A percentile compares a stretch with the other conserved stretches of the same genome.
phyloP scores from a whole-genome alignment of 2,113 vertebrate species.

The Myotis lucifugus region DNA sequence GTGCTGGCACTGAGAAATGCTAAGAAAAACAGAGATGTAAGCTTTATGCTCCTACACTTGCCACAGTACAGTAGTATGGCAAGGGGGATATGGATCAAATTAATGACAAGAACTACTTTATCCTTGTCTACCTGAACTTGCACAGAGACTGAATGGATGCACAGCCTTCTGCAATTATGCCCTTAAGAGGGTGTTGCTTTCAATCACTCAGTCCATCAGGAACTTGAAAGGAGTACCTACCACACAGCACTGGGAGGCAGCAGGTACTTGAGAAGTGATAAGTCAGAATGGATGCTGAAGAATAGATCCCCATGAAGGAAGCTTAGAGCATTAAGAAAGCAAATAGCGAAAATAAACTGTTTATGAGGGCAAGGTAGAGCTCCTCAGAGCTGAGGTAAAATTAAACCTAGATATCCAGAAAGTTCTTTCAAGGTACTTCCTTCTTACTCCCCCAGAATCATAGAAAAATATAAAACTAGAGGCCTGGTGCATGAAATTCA shows the following conservation, averaged over 20 bases:
- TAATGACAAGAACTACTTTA: not conserved
- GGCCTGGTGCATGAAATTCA: no score
- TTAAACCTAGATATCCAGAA: not conserved
- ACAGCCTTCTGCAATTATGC: not conserved
- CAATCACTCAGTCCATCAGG: not conserved
- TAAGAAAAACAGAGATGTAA: not conserved
- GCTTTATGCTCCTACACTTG: not conserved
- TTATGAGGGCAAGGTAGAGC: not conserved
- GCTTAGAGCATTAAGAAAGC: not conserved
- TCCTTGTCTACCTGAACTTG: not conserved
- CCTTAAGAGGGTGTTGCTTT: not conserved
- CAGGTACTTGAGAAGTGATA: not conserved
- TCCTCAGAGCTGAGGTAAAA: not conserved
- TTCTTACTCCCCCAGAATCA: not conserved
- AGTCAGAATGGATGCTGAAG: not conserved
- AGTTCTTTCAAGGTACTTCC: not conserved
- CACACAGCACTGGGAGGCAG: not conserved
- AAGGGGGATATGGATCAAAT: not conserved
- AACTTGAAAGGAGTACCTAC: not conserved
- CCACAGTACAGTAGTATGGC: not conserved
- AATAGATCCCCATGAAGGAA: not conserved
- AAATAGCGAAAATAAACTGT: not conserved
- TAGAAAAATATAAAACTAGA: not conserved
- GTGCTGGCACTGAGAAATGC: not conserved
- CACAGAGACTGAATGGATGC: not conserved